Conservation (phyloP, 1,140 invertebrate species). For the Lordiphosa mommai region DNA sequence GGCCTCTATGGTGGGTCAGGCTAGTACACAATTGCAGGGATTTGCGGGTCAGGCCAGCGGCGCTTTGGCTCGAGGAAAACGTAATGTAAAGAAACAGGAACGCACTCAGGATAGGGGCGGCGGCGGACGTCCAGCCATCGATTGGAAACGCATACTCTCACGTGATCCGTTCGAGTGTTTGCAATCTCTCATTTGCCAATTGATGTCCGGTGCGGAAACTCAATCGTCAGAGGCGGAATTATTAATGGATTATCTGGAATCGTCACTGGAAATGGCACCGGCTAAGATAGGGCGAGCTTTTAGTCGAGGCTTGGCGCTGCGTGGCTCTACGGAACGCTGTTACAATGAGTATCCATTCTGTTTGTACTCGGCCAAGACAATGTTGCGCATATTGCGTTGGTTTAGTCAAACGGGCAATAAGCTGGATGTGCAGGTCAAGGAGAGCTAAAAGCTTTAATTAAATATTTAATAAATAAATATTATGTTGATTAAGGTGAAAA, state of each 20-base stretch:
- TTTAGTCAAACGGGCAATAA: constrained; percentile 45
- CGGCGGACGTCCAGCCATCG: constrained; percentile 20
- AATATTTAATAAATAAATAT: not conserved
- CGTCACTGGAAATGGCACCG: constrained; percentile 56
- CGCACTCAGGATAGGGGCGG: constrained; percentile 18
- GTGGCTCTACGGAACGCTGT: constrained; percentile 51
- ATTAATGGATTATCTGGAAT: constrained; percentile 68
- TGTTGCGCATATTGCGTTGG: constrained; percentile 71
- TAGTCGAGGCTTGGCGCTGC: constrained; percentile 58
- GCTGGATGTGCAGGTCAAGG: constrained; percentile 4
- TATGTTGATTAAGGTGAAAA: not conserved
- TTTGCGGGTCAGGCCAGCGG: constrained; percentile 44
- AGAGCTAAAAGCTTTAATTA: not conserved
- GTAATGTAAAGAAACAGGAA: constrained; percentile 15
- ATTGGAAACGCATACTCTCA: constrained; percentile 74
- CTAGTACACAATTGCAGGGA: constrained; percentile 35
- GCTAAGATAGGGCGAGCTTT: constrained; percentile 63
- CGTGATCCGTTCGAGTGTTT: constrained; percentile 77
- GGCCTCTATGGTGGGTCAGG: constrained; percentile 33
- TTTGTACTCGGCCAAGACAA: constrained; percentile 73
- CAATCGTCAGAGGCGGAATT: constrained; percentile 57
- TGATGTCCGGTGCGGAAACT: constrained; percentile 69
- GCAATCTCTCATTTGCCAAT: constrained; percentile 74
- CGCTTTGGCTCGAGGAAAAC: constrained; percentile 38
- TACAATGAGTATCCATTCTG: constrained; percentile 77